Evolutionary conservation across 2,113 vertebrate species (phyloP).

Genomic region (Proteles cristata): DNA sequence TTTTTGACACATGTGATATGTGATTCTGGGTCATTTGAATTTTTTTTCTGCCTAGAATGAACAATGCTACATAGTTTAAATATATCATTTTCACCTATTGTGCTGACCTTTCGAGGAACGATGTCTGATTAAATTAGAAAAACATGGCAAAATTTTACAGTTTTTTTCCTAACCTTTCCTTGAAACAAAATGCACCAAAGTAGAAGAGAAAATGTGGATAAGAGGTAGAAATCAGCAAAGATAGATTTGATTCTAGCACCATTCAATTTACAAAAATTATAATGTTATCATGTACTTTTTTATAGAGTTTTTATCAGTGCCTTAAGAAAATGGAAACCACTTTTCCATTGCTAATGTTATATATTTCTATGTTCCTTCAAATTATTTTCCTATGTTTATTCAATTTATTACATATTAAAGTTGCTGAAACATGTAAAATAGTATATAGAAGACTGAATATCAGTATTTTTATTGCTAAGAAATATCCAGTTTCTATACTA

Average conservation of each 20-base stretch:
- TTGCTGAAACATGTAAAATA: slow-evolving; percentile 70
- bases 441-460: slow-evolving; percentile 61
- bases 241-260: not conserved
- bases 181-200: not conserved
- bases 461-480: slow-evolving; percentile 73
- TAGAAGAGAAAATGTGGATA: not conserved
- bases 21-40: not conserved
- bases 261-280: slow-evolving; percentile 40
- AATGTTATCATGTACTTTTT: not conserved
- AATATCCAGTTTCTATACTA: slow-evolving; percentile 60
- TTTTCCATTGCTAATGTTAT: not conserved
- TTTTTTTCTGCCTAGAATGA: not conserved
- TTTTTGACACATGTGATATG: slow-evolving; percentile 28
- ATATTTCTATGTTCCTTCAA: not conserved
- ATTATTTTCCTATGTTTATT: not conserved
- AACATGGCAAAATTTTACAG: not conserved
- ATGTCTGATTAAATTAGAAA: slow-evolving; percentile 55
- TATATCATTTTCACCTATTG: slow-evolving; percentile 33
- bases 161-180: not conserved
- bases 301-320: not conserved
- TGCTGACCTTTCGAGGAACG: not conserved
- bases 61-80: not conserved
- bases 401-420: slow-evolving; percentile 73
- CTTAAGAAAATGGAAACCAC: not conserved
- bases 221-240: not conserved